Evolutionary conservation across 1,140 invertebrate species (phyloP).

Genomic region (Holotrichia oblita): DNA sequence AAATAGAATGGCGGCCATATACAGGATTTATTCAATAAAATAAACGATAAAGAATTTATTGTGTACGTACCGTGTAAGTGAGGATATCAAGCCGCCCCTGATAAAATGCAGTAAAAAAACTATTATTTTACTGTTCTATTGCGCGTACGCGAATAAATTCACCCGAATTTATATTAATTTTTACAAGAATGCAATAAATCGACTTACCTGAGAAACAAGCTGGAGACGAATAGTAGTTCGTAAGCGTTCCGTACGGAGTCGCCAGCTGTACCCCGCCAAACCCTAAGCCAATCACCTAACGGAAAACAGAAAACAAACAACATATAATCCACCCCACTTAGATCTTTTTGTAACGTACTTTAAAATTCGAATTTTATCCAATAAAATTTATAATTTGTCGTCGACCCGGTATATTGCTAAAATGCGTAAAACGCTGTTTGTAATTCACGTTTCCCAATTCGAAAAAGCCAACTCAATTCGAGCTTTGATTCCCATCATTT

Average conservation of each 20-base stretch:
- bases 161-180: slow-evolving; percentile 42
- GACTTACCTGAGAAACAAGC: slow-evolving; percentile 40
- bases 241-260: slow-evolving; percentile 34
- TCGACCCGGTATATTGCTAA: not conserved
- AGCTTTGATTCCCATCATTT: not conserved
- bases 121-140: slow-evolving; percentile 34
- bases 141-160: slow-evolving; percentile 22
- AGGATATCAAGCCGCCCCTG: not conserved
- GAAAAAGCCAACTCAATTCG: not conserved
- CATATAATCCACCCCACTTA: slow-evolving; percentile 32
- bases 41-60: slow-evolving; percentile 39
- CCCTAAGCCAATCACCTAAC: slow-evolving; percentile 24
- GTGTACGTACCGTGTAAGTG: not conserved
- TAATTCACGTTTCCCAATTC: not conserved
- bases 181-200: slow-evolving; percentile 39
- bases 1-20: slow-evolving; percentile 38
- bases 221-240: slow-evolving; percentile 34
- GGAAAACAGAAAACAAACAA: slow-evolving; percentile 41
- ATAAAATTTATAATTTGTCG: slow-evolving; percentile 18
- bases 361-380: slow-evolving; percentile 30
- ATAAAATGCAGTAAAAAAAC: slow-evolving; percentile 41
- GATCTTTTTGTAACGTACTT: slow-evolving; percentile 33
- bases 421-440: not conserved
- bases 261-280: slow-evolving; percentile 39
- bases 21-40: slow-evolving; percentile 41